Conservation (phyloP, 92 coral and sea anemone species). For the Umimayanthus chanpuru region DNA sequence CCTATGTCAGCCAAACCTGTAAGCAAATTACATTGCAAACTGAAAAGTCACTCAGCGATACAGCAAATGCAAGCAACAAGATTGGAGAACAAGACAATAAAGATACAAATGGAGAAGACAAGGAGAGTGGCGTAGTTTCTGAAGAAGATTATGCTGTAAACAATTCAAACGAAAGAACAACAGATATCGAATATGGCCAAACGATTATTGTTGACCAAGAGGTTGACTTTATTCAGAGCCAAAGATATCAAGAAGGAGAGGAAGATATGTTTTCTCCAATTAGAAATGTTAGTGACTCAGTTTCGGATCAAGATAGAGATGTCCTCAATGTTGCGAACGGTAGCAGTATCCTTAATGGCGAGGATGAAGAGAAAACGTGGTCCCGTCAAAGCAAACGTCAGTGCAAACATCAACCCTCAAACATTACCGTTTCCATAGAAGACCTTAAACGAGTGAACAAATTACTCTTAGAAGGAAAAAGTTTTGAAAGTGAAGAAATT, state of each 20-base stretch:
- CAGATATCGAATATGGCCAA: neutral
- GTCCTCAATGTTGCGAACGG: neutral
- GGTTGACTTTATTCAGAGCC: conserved; percentile 48
- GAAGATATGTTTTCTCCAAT: conserved; percentile 46
- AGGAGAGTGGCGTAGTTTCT: neutral
- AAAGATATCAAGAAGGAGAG: conserved; percentile 50
- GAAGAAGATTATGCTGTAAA: neutral
- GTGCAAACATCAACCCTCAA: neutral
- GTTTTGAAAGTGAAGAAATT: conserved; percentile 53
- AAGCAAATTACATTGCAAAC: neutral
- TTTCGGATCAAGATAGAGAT: neutral
- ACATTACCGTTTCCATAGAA: neutral
- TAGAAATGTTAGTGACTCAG: neutral
- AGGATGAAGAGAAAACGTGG: neutral
- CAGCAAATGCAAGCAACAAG: neutral
- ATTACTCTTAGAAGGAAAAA: conserved; percentile 29
- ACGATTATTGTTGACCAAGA: conserved; percentile 47
- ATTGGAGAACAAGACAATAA: neutral
- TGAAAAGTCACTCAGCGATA: neutral
- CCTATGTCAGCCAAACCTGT: neutral
- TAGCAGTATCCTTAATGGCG: neutral
- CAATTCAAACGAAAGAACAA: neutral
- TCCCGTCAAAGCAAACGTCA: neutral
- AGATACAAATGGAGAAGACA: neutral
- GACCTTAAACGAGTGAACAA: conserved; percentile 5